These are phyloP conservation scores for Rhynchopsitta pachyrhyncha DNA, from an alignment of 2,113 vertebrate species.

Conservation along the genomic window DNA sequence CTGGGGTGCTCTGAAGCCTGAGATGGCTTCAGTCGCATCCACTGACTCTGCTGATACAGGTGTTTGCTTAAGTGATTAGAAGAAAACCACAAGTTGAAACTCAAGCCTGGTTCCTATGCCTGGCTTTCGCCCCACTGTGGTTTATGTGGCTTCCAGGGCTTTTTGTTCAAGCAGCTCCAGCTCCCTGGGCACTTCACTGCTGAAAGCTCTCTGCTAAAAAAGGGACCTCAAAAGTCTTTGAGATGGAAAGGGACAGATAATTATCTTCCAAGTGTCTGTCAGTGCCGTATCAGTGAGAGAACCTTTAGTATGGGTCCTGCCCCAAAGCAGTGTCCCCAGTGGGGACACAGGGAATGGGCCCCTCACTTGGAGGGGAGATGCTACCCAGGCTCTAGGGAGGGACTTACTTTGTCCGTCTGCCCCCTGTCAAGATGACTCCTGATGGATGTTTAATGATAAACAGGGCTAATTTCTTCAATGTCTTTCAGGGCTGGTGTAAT, in stretches of 20 bases:
- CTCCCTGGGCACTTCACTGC: background rate
- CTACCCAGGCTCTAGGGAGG: background rate
- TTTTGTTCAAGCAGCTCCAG: background rate
- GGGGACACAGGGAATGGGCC: background rate
- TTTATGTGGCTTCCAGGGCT: background rate
- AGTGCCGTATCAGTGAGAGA: background rate
- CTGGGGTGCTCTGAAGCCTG: fast-evolving
- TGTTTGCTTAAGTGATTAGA: background rate
- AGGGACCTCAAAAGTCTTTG: background rate
- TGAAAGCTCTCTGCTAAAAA: background rate
- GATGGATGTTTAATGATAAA: background rate
- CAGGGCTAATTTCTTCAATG: background rate
- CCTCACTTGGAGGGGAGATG: fast-evolving
- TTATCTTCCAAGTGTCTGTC: fast-evolving
- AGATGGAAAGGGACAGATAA: background rate
- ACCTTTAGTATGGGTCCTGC: background rate
- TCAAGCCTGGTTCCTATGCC: background rate
- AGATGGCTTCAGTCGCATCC: background rate
- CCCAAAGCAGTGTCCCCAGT: fast-evolving
- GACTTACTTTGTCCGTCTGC: background rate
- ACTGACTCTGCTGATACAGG: fast-evolving
- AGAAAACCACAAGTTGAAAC: background rate
- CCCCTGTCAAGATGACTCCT: background rate
- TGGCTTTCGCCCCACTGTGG: background rate
- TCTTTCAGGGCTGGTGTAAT: background rate